Percentiles rank a stretch among this genome's conserved stretches.
Conservation (phyloP, 2,113 vertebrate genomes). For the Oenanthe melanoleuca region DNA sequence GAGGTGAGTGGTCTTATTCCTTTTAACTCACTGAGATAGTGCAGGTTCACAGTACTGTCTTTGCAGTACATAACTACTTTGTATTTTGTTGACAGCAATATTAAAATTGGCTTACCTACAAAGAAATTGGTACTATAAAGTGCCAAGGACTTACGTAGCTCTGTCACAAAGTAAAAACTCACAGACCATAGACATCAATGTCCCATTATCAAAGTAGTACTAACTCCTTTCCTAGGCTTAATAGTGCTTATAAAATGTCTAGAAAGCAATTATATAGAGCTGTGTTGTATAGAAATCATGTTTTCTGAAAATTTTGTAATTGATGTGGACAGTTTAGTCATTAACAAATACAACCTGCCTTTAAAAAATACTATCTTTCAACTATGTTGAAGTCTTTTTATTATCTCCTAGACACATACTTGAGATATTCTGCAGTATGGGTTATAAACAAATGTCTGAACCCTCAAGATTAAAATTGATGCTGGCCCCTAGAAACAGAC, state of each 20-base stretch:
- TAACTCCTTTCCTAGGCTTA: neutral
- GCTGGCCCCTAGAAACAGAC: neutral
- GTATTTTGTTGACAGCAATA: neutral
- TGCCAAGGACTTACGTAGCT: neutral
- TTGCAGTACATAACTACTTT: neutral
- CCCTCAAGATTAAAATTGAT: neutral
- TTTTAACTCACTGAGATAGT: neutral
- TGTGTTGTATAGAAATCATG: neutral
- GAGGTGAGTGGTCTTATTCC: conserved; percentile 51
- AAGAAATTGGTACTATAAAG: neutral
- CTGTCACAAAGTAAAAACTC: neutral
- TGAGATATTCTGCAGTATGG: neutral
- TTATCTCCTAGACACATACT: neutral
- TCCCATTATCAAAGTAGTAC: neutral
- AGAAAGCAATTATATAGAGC: neutral
- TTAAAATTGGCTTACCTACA: neutral
- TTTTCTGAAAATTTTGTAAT: neutral
- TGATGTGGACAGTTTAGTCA: neutral
- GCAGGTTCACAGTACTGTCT: neutral
- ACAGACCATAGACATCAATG: neutral
- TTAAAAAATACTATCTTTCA: neutral
- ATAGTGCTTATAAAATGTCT: neutral
- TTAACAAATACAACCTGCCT: neutral
- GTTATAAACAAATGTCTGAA: neutral
- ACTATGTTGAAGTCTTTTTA: neutral